Evolutionary conservation across 2,113 vertebrate genomes (phyloP).

Genomic region (Hiodon tergisus): DNA sequence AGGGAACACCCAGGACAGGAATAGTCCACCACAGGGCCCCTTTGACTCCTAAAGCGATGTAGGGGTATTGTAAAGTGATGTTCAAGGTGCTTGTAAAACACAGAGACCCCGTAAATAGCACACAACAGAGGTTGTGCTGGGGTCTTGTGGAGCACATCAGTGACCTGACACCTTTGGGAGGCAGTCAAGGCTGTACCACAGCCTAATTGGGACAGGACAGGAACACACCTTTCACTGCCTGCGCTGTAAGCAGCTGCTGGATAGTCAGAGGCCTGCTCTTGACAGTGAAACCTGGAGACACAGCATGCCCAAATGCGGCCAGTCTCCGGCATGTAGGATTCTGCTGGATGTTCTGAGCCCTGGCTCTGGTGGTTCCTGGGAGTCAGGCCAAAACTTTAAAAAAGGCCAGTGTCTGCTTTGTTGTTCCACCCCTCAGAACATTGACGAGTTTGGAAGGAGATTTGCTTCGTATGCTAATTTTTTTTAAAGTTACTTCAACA

Average conservation of each 20-base stretch:
- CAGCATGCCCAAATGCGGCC: slow-evolving; percentile 12
- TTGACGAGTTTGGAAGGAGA: background rate
- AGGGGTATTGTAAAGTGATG: no score
- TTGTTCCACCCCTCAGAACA: background rate
- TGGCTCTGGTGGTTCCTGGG: slow-evolving; percentile 13
- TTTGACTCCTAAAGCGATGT: no score
- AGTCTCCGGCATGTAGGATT: slow-evolving; percentile 19
- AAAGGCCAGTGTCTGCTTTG: background rate
- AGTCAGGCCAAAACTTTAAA: background rate
- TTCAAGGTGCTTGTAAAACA: no score
- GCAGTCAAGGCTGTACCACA: no score
- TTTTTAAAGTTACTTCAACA: background rate
- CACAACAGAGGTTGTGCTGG: no score
- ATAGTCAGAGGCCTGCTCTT: no score
- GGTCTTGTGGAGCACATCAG: background rate
- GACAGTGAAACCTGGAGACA: background rate
- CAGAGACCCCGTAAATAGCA: no score
- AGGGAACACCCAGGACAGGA: no score
- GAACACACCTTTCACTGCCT: background rate
- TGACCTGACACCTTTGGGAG: background rate
- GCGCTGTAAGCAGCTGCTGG: background rate
- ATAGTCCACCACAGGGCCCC: no score
- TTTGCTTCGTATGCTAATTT: background rate
- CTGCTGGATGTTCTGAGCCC: slow-evolving; percentile 12
- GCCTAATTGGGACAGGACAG: background rate